Percentiles rank a stretch among this genome's conserved stretches.
These are phyloP conservation scores for Palloptera scutellata DNA, from an alignment of 2,888 invertebrate species.

Conservation along the genomic window DNA sequence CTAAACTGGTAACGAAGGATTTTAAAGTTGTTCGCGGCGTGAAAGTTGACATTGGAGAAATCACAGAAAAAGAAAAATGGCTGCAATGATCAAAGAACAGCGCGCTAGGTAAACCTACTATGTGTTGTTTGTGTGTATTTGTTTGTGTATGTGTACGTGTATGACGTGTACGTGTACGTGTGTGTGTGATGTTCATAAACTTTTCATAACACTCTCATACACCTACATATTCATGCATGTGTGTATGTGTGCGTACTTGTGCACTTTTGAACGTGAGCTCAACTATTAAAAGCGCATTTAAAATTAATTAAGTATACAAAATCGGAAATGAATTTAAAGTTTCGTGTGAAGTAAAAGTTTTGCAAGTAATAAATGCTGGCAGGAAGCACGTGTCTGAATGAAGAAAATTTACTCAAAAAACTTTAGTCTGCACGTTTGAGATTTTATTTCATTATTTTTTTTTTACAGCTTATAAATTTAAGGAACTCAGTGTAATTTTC, in stretches of 20 bases:
- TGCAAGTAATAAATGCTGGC: too few species aligned
- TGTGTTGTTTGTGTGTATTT: not conserved
- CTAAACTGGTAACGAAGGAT: too few species aligned
- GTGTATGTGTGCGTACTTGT: slow-evolving; percentile 1
- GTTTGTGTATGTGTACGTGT: not conserved
- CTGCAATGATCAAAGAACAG: not conserved
- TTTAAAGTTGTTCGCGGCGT: too few species aligned
- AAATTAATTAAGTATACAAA: slow-evolving; percentile 43
- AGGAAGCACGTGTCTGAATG: too few species aligned
- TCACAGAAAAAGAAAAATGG: too few species aligned
- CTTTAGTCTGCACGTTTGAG: too few species aligned
- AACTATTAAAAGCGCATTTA: slow-evolving; percentile 43
- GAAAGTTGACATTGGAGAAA: too few species aligned
- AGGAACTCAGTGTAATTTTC: too few species aligned
- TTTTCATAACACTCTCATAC: not conserved
- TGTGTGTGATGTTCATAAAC: not conserved
- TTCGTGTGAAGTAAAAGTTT: not conserved
- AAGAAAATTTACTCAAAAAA: too few species aligned
- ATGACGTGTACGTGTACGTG: not conserved
- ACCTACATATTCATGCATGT: not conserved
- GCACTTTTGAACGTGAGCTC: slow-evolving; percentile 2
- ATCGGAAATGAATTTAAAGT: slow-evolving; percentile 32
- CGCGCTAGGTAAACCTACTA: not conserved
- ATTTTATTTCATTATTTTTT: too few species aligned
- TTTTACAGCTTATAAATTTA: too few species aligned